These are phyloP conservation scores for Eretmodus cyanostictus DNA, from an alignment of 2,113 vertebrate genomes.

Conservation along the genomic window DNA sequence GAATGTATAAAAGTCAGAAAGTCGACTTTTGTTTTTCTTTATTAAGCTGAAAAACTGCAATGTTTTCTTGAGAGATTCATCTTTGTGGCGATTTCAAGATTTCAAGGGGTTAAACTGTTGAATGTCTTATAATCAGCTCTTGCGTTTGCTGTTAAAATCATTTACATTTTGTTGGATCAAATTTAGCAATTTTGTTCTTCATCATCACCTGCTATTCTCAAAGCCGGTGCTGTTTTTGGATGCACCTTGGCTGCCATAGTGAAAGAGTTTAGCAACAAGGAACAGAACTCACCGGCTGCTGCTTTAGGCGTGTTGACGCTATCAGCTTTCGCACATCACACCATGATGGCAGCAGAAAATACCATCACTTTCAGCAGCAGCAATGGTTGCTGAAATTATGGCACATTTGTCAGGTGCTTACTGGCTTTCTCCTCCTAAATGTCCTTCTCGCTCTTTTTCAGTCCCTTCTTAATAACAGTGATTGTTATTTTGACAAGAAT, in stretches of 20 bases:
- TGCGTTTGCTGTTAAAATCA: not conserved
- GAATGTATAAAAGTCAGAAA: not conserved
- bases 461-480: not conserved
- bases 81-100: not conserved
- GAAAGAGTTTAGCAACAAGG: not conserved
- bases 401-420: not conserved
- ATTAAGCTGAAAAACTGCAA: not conserved
- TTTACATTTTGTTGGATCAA: not conserved
- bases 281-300: not conserved
- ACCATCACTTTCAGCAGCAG: not conserved
- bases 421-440: not conserved
- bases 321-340: not conserved
- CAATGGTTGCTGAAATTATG: not conserved
- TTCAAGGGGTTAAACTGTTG: not conserved
- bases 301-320: not conserved
- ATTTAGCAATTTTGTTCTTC: not conserved
- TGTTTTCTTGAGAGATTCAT: not conserved
- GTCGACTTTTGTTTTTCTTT: not conserved
- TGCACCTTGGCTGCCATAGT: not conserved
- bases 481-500: not conserved
- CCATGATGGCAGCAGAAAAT: not conserved
- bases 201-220: not conserved
- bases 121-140: not conserved
- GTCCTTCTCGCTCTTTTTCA: not conserved
- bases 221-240: not conserved